Percentiles rank a stretch among this genome's conserved stretches.
These are phyloP conservation scores for Hirudinaria manillensis DNA, from an alignment of 2,888 invertebrate species.

Conservation along the genomic window DNA sequence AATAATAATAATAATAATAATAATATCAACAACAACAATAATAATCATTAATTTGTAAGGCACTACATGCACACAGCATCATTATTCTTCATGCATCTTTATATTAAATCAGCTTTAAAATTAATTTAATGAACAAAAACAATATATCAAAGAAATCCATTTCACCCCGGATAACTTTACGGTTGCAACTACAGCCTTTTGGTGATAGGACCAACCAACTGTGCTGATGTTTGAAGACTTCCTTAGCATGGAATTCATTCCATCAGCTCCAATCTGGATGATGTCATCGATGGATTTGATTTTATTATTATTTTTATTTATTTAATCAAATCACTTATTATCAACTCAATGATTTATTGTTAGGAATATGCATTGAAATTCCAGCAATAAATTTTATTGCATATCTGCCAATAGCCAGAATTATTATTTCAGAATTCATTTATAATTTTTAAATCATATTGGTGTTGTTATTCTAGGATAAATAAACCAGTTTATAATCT, in stretches of 20 bases:
- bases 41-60: too few relatives aligned
- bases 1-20: neutral
- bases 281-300: neutral
- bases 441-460: neutral
- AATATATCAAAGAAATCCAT: too few relatives aligned
- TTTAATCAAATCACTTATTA: neutral
- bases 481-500: too few relatives aligned
- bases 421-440: neutral
- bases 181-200: constrained; percentile 87
- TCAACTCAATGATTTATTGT: too few relatives aligned
- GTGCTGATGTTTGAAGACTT: constrained; percentile 64
- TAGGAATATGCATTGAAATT: too few relatives aligned
- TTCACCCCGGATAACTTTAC: constrained; percentile 70
- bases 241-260: constrained; percentile 79
- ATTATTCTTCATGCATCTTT: too few relatives aligned
- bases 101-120: too few relatives aligned
- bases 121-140: too few relatives aligned
- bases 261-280: constrained; percentile 83
- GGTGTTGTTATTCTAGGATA: too few relatives aligned
- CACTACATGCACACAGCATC: too few relatives aligned
- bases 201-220: constrained; percentile 75
- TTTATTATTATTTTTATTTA: neutral
- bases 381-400: too few relatives aligned
- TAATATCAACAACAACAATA: neutral
- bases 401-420: too few relatives aligned